These are phyloP conservation scores for Ceyx erithaca DNA, from an alignment of 2,797 vertebrate genomes.

Conservation along the genomic window DNA sequence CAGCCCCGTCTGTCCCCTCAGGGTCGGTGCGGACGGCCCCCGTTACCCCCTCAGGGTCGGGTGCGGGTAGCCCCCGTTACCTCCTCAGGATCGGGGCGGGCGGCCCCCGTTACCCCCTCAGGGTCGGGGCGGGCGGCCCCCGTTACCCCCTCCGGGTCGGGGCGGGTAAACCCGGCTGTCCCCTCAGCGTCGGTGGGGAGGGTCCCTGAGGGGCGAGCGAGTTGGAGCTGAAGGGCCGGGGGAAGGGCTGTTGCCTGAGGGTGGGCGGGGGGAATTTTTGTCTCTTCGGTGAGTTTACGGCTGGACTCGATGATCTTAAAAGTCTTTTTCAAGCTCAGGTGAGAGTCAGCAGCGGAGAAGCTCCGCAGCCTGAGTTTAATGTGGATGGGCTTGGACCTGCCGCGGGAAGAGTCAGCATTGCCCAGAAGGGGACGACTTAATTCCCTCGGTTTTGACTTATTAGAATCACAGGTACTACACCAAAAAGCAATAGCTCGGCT, in stretches of 20 bases:
- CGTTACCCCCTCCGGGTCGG: too few relatives aligned
- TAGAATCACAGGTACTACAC: background rate
- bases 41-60: too few relatives aligned
- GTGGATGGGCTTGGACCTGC: background rate
- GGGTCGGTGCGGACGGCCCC: too few relatives aligned
- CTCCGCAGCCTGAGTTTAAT: rapidly evolving
- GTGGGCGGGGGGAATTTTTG: rapidly evolving
- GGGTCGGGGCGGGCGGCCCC: too few relatives aligned
- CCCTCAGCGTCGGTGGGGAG: background rate
- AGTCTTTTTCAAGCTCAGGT: background rate
- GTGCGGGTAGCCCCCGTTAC: rapidly evolving
- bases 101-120: too few relatives aligned
- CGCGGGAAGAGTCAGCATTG: background rate
- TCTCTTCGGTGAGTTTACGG: background rate
- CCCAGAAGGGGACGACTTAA: rapidly evolving
- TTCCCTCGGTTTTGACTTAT: background rate
- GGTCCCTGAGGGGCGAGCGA: background rate
- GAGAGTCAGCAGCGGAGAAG: background rate
- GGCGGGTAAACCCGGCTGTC: rapidly evolving
- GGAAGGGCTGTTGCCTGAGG: rapidly evolving
- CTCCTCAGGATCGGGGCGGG: too few relatives aligned
- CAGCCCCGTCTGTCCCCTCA: too few relatives aligned
- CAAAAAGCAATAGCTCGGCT: background rate
- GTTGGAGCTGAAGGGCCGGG: rapidly evolving
- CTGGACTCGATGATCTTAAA: background rate